Conservation (phyloP, 2,113 vertebrate species). For the Xerus inauris region DNA sequence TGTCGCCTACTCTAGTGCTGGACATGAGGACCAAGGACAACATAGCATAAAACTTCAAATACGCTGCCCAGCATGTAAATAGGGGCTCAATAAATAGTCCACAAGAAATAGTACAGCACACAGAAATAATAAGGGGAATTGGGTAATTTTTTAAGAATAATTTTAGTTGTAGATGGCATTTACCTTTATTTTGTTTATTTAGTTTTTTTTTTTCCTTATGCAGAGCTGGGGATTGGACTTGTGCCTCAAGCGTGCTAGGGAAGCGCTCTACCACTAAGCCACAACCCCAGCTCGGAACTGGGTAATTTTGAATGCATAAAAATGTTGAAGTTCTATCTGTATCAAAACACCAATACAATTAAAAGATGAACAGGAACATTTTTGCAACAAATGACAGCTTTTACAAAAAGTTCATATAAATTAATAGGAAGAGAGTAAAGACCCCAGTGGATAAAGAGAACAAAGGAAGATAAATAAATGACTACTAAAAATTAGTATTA, state of each 20-base stretch:
- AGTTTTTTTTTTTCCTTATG: too few species aligned
- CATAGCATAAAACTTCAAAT: background rate
- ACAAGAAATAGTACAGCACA: background rate
- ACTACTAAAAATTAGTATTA: background rate
- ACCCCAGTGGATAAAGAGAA: too few species aligned
- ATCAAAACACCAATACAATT: background rate
- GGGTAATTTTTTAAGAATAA: too few species aligned
- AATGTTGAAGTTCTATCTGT: background rate
- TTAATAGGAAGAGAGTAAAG: background rate
- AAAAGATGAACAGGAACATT: background rate
- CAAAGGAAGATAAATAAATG: background rate
- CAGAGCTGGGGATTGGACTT: too few species aligned
- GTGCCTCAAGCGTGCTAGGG: too few species aligned
- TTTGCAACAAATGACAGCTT: background rate
- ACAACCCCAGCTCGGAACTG: too few species aligned
- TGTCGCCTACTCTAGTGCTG: background rate
- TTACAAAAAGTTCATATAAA: constrained; percentile 1
- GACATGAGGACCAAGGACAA: background rate
- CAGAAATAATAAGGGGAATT: background rate
- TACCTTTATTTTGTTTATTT: too few species aligned
- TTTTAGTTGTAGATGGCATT: too few species aligned
- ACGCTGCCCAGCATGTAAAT: background rate
- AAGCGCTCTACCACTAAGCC: too few species aligned
- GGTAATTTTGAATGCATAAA: background rate
- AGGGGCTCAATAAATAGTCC: background rate